A percentile compares a stretch with the other conserved stretches of the same genome.
phyloP scores from a whole-genome alignment of 2,113 vertebrate genomes.

The Callionymus lyra region DNA sequence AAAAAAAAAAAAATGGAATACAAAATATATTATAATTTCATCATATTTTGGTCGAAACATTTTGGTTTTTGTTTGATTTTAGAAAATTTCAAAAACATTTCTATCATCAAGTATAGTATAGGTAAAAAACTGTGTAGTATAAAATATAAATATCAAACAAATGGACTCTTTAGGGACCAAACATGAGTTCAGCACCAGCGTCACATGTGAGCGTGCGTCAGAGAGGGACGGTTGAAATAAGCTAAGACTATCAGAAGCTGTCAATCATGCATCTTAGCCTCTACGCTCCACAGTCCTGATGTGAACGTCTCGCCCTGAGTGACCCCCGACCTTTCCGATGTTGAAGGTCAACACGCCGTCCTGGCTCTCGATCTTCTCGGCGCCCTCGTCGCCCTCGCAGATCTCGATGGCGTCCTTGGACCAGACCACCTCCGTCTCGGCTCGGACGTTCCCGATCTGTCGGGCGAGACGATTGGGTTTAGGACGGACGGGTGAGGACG shows the following conservation, averaged over 20 bases:
- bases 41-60: no score
- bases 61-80: no score
- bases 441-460: conserved; percentile 91
- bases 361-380: conserved; percentile 67
- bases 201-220: conserved; percentile 38
- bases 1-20: no score
- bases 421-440: conserved; percentile 87
- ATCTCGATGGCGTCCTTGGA: conserved; percentile 89
- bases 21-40: no score
- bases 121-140: no score
- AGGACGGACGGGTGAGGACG: no score
- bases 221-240: conserved; percentile 28
- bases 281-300: no score
- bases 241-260: conserved; percentile 22
- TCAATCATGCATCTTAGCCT: conserved; percentile 7
- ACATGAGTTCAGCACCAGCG: conserved; percentile 12
- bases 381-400: conserved; percentile 87
- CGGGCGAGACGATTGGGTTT: not conserved
- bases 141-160: no score
- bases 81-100: no score
- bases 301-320: no score
- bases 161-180: no score
- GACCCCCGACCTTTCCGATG: conserved; percentile 86
- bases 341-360: conserved; percentile 83
- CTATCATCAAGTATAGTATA: no score